Conservation (phyloP, 2,113 vertebrate genomes). For the Xenopus borealis region DNA sequence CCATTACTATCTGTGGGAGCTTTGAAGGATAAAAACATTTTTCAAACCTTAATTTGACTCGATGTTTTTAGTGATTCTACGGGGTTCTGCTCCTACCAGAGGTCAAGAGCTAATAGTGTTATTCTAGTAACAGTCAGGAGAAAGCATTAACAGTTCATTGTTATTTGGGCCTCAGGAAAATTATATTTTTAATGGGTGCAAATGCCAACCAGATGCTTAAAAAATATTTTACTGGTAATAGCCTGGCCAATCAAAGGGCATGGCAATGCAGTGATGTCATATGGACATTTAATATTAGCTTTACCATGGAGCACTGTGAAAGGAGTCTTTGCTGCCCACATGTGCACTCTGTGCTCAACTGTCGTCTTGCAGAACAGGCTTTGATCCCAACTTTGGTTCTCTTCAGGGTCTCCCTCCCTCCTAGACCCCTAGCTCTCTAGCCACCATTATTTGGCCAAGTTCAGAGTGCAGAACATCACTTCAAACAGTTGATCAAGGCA, state of each 20-base stretch:
- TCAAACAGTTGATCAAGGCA: conserved; percentile 72
- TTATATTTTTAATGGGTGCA: conserved; percentile 81
- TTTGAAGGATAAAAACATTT: no score
- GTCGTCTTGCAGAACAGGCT: conserved; percentile 59
- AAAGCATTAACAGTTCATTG: conserved; percentile 75
- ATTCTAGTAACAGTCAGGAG: conserved; percentile 72
- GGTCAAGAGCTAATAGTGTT: conserved; percentile 68
- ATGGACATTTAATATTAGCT: conserved; percentile 68
- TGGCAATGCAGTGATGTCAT: conserved; percentile 70
- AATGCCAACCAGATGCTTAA: conserved; percentile 82
- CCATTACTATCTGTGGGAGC: no score
- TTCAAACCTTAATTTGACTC: conserved; percentile 7
- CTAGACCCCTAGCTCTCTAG: conserved; percentile 70
- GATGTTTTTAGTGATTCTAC: conserved; percentile 44
- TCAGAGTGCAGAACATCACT: conserved; percentile 78
- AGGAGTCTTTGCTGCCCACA: conserved; percentile 61
- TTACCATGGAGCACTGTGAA: conserved; percentile 64
- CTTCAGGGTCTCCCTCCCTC: conserved; percentile 68
- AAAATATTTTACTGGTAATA: conserved; percentile 73
- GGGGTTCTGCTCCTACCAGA: conserved; percentile 52
- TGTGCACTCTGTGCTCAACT: conserved; percentile 63
- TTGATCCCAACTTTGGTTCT: conserved; percentile 72
- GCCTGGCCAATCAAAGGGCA: conserved; percentile 69
- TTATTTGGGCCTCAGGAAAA: conserved; percentile 70
- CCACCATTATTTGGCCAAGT: conserved; percentile 74